phyloP scores from a whole-genome alignment of 2,888 invertebrate genomes.

The Phengaris arion region DNA sequence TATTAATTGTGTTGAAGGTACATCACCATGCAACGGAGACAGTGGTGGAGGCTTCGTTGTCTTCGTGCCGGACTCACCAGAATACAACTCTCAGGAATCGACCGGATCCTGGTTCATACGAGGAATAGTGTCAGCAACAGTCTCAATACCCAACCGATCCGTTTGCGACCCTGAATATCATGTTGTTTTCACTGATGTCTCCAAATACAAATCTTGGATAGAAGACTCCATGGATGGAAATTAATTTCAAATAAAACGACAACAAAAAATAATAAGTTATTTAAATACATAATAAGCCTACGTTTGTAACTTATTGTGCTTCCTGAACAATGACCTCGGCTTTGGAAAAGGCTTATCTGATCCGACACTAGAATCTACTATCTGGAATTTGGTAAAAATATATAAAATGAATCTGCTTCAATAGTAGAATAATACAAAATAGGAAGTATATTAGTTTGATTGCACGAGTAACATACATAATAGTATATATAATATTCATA shows the following conservation, averaged over 20 bases:
- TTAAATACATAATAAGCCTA: too few relatives aligned
- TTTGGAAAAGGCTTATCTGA: too few relatives aligned
- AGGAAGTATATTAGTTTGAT: too few relatives aligned
- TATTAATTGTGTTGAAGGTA: conserved; percentile 45
- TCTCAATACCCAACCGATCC: conserved; percentile 42
- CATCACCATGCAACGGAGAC: conserved; percentile 73
- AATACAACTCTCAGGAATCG: not conserved
- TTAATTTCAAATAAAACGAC: not conserved
- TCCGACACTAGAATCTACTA: too few relatives aligned
- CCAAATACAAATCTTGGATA: conserved; percentile 50
- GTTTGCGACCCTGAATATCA: conserved; percentile 65
- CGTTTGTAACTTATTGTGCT: too few relatives aligned
- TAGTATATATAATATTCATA: too few relatives aligned
- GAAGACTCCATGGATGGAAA: not conserved
- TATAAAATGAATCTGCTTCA: too few relatives aligned
- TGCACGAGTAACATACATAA: too few relatives aligned
- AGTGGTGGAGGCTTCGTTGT: conserved; percentile 72
- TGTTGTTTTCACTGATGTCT: conserved; percentile 67
- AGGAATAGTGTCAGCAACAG: conserved; percentile 51
- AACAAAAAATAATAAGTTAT: too few relatives aligned
- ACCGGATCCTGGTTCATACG: conserved; percentile 50
- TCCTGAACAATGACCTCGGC: too few relatives aligned
- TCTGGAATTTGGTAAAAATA: too few relatives aligned
- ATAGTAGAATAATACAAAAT: too few relatives aligned
- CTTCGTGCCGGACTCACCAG: conserved; percentile 46